Conservation (phyloP, 2,113 vertebrate genomes). For the Tonatia bakeri region DNA sequence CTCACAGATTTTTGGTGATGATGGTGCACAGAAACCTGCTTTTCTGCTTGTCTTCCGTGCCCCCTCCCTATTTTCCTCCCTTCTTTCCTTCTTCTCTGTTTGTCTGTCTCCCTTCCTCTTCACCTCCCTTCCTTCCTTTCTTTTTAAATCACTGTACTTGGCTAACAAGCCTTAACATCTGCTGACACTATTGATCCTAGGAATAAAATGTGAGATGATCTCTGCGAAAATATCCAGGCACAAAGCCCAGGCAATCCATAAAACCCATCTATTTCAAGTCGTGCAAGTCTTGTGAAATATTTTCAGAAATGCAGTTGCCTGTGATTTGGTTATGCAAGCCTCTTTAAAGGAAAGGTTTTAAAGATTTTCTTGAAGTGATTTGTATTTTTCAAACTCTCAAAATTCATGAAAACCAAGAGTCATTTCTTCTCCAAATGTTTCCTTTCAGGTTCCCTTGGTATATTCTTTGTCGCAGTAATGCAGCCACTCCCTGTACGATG, state of each 20-base stretch:
- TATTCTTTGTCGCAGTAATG: neutral
- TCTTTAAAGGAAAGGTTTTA: constrained; percentile 33
- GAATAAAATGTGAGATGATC: constrained; percentile 62
- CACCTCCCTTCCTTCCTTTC: neutral
- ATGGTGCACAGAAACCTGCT: neutral
- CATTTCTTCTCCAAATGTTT: constrained; percentile 18
- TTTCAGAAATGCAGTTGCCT: constrained; percentile 42
- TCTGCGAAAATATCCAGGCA: constrained; percentile 55
- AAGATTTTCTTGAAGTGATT: neutral
- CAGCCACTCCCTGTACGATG: neutral
- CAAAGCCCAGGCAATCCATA: constrained; percentile 35
- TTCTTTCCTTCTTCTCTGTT: neutral
- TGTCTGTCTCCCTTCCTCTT: neutral
- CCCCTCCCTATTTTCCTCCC: neutral
- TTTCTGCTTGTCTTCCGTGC: neutral
- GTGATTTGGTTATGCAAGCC: neutral
- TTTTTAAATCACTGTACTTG: constrained; percentile 28
- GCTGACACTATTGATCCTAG: constrained; percentile 62
- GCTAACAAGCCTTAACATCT: constrained; percentile 53
- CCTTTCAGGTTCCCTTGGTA: neutral
- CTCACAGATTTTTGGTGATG: neutral
- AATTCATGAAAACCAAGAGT: neutral
- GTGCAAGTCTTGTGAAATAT: constrained; percentile 32
- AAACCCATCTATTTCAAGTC: constrained; percentile 59
- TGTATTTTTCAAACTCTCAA: constrained; percentile 23